These are phyloP conservation scores for Lasius fuliginosus DNA, from an alignment of 2,888 invertebrate species.

Conservation along the genomic window DNA sequence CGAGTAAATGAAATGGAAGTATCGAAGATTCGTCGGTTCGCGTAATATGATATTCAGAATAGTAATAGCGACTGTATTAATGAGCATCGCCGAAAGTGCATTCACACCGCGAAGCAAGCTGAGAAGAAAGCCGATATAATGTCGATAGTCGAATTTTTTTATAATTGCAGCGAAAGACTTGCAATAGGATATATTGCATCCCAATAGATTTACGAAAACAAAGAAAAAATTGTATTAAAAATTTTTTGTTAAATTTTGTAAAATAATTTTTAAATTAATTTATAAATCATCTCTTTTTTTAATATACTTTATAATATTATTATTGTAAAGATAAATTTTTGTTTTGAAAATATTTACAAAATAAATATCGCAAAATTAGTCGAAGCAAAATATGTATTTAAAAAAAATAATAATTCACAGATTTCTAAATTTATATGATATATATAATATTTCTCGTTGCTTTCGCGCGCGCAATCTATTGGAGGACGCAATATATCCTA, in stretches of 20 bases:
- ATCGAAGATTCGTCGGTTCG: background rate
- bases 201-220: background rate
- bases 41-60: background rate
- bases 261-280: background rate
- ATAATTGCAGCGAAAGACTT: background rate
- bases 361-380: too few species aligned
- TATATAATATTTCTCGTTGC: too few species aligned
- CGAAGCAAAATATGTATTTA: too few species aligned
- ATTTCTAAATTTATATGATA: too few species aligned
- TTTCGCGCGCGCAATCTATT: too few species aligned
- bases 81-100: background rate
- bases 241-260: background rate
- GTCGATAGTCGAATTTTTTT: background rate
- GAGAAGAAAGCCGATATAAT: background rate
- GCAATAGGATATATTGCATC: background rate
- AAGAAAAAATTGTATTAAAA: background rate
- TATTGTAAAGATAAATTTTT: too few species aligned
- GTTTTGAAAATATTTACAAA: too few species aligned
- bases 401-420: too few species aligned
- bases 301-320: too few species aligned
- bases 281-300: too few species aligned
- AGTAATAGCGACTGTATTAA: constrained; percentile 24
- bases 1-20: constrained; percentile 14
- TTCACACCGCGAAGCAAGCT: background rate
- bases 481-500: too few species aligned